A percentile compares a stretch with the other conserved stretches of the same genome.
phyloP scores from a whole-genome alignment of 2,797 vertebrate species.

The Uromys caudimaculatus region DNA sequence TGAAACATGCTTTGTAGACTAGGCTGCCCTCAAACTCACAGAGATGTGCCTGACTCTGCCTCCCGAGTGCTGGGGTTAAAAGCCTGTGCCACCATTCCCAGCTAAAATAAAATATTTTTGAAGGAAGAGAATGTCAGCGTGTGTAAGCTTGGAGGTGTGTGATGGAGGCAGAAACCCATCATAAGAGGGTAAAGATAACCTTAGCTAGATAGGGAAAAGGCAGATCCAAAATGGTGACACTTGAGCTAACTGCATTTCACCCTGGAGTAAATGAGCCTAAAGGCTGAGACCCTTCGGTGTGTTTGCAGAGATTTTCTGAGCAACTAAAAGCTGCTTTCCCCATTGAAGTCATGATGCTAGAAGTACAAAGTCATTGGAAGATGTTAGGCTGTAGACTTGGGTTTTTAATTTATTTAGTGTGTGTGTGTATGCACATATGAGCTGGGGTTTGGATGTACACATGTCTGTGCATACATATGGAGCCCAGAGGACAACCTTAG shows the following conservation, averaged over 20 bases:
- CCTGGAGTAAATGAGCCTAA: neutral
- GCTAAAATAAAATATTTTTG: neutral
- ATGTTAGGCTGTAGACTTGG: neutral
- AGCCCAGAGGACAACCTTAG: neutral
- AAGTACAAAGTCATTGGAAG: conserved; percentile 19
- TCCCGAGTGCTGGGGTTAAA: too few relatives aligned
- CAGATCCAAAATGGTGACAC: too few relatives aligned
- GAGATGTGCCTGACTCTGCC: too few relatives aligned
- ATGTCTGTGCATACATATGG: neutral
- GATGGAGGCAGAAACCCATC: neutral
- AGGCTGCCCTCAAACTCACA: too few relatives aligned
- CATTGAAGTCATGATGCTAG: neutral
- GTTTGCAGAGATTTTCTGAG: conserved; percentile 2
- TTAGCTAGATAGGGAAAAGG: neutral
- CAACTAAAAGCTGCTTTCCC: conserved; percentile 32
- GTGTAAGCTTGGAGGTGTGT: neutral
- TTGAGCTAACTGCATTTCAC: neutral
- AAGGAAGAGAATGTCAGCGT: neutral
- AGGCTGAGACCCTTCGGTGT: neutral
- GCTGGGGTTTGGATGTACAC: neutral
- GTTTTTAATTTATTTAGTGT: neutral
- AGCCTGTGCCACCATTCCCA: too few relatives aligned
- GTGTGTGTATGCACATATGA: neutral
- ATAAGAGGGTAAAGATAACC: neutral
- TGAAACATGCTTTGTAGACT: too few relatives aligned